A percentile compares a stretch with the other conserved stretches of the same genome.
Conservation (phyloP, 2,113 vertebrate genomes). For the Pterocles burchelli region DNA sequence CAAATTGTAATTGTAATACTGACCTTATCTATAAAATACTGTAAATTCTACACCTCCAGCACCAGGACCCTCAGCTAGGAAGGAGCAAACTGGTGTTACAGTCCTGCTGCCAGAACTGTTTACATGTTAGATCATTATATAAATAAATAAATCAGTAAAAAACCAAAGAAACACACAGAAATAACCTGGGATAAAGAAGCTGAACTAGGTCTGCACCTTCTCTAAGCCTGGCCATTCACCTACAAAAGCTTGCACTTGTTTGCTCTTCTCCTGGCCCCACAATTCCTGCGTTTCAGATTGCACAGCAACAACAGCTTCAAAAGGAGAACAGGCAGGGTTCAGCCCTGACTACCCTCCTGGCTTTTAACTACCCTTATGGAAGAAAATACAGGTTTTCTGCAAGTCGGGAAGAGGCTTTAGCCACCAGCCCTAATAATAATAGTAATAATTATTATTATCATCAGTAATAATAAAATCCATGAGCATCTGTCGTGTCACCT, state of each 20-base stretch:
- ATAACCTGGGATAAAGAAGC: background rate
- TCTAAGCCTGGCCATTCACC: background rate
- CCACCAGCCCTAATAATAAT: background rate
- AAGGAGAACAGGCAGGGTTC: background rate
- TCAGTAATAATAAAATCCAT: background rate
- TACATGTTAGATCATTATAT: background rate
- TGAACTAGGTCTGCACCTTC: background rate
- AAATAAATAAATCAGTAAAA: background rate
- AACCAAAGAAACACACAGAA: background rate
- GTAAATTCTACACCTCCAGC: background rate
- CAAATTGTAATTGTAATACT: background rate
- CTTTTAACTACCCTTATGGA: background rate
- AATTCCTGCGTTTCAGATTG: background rate
- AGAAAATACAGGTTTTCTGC: background rate
- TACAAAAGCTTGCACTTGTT: background rate
- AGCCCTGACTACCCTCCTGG: rapidly evolving
- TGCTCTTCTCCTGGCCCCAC: background rate
- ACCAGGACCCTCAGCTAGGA: background rate
- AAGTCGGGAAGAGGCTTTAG: background rate
- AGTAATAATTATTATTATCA: background rate
- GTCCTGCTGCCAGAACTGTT: background rate
- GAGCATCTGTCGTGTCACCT: background rate
- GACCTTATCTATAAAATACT: background rate
- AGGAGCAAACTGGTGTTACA: background rate
- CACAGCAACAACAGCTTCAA: background rate